These are phyloP conservation scores for Dendrocincla fuliginosa DNA, from an alignment of 2,797 vertebrate species.

Conservation along the genomic window DNA sequence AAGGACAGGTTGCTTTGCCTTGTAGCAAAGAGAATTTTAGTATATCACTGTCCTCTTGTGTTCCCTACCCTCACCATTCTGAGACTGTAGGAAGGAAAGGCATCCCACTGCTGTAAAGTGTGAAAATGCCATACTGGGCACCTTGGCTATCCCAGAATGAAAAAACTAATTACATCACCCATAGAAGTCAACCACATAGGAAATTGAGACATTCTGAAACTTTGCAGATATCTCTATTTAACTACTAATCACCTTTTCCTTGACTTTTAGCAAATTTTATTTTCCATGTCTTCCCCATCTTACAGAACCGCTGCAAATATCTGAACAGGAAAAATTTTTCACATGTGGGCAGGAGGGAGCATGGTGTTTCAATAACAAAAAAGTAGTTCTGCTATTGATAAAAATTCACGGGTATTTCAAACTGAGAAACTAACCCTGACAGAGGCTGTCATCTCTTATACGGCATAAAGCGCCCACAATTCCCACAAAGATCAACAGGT, in stretches of 20 bases:
- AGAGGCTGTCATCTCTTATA: not conserved
- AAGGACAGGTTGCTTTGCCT: slow-evolving; percentile 39
- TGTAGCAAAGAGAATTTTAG: not conserved
- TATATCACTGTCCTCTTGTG: not conserved
- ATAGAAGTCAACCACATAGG: not conserved
- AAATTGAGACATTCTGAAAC: not conserved
- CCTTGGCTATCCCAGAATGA: not conserved
- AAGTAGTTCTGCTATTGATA: not conserved
- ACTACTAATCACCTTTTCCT: not conserved
- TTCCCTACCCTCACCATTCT: not conserved
- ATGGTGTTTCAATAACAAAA: not conserved
- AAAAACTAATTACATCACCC: not conserved
- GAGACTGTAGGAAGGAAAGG: not conserved
- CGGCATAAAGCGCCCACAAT: not conserved
- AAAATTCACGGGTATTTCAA: not conserved
- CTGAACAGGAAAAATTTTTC: not conserved
- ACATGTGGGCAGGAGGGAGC: not conserved
- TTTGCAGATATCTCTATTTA: not conserved
- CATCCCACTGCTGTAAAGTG: not conserved
- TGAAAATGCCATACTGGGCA: not conserved
- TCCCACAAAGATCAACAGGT: slow-evolving; percentile 40
- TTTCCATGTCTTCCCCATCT: not conserved
- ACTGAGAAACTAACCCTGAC: not conserved
- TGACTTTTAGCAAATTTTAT: not conserved
- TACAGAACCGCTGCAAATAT: not conserved